Evolutionary conservation across 1,140 invertebrate genomes (phyloP).

Genomic region (Micrasema minimum): DNA sequence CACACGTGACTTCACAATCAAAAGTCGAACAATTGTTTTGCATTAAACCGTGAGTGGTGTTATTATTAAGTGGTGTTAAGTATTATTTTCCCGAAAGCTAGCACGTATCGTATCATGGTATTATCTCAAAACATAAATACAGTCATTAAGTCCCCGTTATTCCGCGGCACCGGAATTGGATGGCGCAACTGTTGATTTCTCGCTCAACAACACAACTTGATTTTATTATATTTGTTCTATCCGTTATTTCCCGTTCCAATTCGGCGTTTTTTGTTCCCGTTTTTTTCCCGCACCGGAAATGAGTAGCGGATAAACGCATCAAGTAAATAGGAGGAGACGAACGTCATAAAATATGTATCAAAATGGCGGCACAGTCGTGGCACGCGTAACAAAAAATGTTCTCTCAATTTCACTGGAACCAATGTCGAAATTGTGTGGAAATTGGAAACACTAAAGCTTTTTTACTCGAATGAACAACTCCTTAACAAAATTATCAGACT

Average conservation of each 20-base stretch:
- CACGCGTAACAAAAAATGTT: slow-evolving; percentile 29
- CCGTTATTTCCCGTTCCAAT: slow-evolving; percentile 36
- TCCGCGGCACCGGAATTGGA: background rate
- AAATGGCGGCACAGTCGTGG: slow-evolving; percentile 32
- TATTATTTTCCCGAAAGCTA: too few relatives aligned
- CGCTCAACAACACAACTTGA: slow-evolving; percentile 37
- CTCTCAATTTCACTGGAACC: slow-evolving; percentile 19
- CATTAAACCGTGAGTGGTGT: too few relatives aligned
- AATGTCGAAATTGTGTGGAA: background rate
- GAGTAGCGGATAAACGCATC: slow-evolving; percentile 54
- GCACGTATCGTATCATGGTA: too few relatives aligned
- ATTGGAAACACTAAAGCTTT: too few relatives aligned
- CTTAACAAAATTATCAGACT: too few relatives aligned
- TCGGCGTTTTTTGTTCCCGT: slow-evolving; percentile 42
- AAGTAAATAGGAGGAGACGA: slow-evolving; percentile 54
- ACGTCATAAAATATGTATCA: slow-evolving; percentile 53
- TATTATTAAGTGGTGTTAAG: too few relatives aligned
- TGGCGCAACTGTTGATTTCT: slow-evolving; percentile 35
- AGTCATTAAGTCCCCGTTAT: background rate
- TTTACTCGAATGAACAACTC: too few relatives aligned
- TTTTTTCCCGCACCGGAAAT: slow-evolving; percentile 49
- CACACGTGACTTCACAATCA: too few relatives aligned
- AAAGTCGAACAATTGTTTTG: too few relatives aligned
- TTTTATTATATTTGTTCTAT: slow-evolving; percentile 18
- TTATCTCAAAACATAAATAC: too few relatives aligned